Conservation (phyloP, 1,140 invertebrate species). For the Leguminivora glycinivorella region DNA sequence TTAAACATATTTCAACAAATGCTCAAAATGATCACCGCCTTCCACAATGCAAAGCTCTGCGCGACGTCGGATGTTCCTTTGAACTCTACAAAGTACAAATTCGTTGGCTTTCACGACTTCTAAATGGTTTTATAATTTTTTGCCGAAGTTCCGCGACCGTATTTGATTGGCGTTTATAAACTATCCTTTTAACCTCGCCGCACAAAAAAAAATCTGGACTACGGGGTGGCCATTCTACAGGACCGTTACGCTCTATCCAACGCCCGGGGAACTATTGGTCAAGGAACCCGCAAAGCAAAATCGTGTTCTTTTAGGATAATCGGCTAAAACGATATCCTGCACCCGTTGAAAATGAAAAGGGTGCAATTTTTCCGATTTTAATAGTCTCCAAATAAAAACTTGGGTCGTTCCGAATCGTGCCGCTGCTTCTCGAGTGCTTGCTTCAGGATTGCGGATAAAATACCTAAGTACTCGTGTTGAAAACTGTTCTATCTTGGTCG, state of each 20-base stretch:
- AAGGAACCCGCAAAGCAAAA: not conserved
- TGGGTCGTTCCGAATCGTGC: too few relatives aligned
- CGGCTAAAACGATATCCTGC: too few relatives aligned
- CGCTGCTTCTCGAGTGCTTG: too few relatives aligned
- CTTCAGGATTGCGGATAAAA: too few relatives aligned
- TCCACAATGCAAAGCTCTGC: not conserved
- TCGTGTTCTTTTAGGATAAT: too few relatives aligned
- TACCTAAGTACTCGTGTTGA: too few relatives aligned
- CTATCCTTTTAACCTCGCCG: not conserved
- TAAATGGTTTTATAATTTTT: not conserved
- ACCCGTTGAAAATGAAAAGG: too few relatives aligned
- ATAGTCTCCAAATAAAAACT: too few relatives aligned
- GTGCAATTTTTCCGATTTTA: too few relatives aligned
- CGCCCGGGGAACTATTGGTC: not conserved
- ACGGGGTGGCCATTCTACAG: not conserved
- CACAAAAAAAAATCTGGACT: constrained; percentile 10
- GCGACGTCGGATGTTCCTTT: not conserved
- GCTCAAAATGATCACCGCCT: not conserved
- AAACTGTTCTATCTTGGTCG: not conserved
- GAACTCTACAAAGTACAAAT: too few relatives aligned
- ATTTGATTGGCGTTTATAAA: not conserved
- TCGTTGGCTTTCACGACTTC: not conserved
- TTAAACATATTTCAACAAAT: too few relatives aligned
- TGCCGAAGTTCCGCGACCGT: not conserved
- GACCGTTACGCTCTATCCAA: constrained; percentile 7